Percentiles rank a stretch among this genome's conserved stretches.
Conservation (phyloP, 2,888 invertebrate species). For the Harpalus rufipes region DNA sequence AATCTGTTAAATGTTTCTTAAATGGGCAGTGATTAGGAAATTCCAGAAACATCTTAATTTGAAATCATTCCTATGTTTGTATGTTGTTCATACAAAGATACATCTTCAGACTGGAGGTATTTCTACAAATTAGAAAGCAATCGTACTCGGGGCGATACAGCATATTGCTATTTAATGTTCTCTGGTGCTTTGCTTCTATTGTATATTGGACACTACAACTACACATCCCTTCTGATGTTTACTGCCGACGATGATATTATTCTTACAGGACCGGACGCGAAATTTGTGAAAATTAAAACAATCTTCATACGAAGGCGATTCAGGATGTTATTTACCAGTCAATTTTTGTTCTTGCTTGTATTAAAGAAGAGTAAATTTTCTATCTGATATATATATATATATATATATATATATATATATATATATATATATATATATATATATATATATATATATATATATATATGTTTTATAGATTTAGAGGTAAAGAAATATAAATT, state of each 20-base stretch:
- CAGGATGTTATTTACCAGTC: no score
- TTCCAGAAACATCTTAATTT: slow-evolving; percentile 62
- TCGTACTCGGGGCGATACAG: slow-evolving; percentile 19
- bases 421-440: no score
- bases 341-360: no score
- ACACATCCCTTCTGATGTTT: slow-evolving; percentile 20
- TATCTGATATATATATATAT: no score
- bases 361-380: no score
- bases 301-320: background rate
- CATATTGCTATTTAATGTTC: slow-evolving; percentile 16
- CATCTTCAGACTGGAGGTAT: slow-evolving; percentile 18
- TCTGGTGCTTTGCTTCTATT: background rate
- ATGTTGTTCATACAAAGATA: slow-evolving; percentile 38
- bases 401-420: no score
- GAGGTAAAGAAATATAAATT: no score
- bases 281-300: background rate
- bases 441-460: no score
- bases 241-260: background rate
- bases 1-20: slow-evolving; percentile 55
- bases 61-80: slow-evolving; percentile 46
- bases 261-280: background rate
- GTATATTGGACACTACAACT: background rate
- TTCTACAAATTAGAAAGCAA: slow-evolving; percentile 49
- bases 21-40: slow-evolving; percentile 53
- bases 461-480: no score